Conservation (phyloP, 2,888 invertebrate genomes). For the Netelia fuscicornis region DNA sequence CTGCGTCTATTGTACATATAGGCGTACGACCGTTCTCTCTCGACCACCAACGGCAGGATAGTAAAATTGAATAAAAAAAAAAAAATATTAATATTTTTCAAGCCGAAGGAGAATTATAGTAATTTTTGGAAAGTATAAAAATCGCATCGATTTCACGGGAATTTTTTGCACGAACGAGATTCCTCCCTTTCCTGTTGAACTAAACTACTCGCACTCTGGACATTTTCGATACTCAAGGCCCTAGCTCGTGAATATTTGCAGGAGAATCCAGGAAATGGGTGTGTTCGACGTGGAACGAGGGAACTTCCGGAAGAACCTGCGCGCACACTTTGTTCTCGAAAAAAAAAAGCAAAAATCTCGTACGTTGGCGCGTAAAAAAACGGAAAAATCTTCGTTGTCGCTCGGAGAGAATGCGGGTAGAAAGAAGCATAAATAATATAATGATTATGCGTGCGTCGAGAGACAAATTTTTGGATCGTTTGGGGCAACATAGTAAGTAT, state of each 20-base stretch:
- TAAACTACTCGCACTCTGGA: too few species aligned
- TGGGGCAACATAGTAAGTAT: too few species aligned
- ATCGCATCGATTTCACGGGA: too few species aligned
- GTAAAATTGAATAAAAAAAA: too few species aligned
- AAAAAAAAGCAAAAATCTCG: constrained; percentile 16
- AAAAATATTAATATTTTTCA: too few species aligned
- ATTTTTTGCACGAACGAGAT: too few species aligned
- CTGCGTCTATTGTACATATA: neutral
- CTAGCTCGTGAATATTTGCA: constrained; percentile 48
- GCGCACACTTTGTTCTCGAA: constrained; percentile 23
- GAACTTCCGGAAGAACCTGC: constrained; percentile 54
- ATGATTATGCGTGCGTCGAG: constrained; percentile 48
- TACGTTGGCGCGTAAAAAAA: constrained; percentile 6
- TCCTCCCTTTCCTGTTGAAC: too few species aligned
- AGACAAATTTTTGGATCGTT: constrained; percentile 14
- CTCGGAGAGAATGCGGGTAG: neutral
- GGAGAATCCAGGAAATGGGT: constrained; percentile 68
- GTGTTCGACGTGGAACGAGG: constrained; percentile 64
- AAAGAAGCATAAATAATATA: constrained; percentile 1
- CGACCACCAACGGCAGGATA: too few species aligned
- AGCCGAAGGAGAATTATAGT: too few species aligned
- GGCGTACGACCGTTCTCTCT: too few species aligned
- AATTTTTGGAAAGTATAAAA: too few species aligned
- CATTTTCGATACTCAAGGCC: neutral
- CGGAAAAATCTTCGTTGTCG: neutral